Percentiles rank a stretch among this genome's conserved stretches.
Evolutionary conservation across 2,113 vertebrate genomes (phyloP).

Genomic region (Pangasianodon hypophthalmus): DNA sequence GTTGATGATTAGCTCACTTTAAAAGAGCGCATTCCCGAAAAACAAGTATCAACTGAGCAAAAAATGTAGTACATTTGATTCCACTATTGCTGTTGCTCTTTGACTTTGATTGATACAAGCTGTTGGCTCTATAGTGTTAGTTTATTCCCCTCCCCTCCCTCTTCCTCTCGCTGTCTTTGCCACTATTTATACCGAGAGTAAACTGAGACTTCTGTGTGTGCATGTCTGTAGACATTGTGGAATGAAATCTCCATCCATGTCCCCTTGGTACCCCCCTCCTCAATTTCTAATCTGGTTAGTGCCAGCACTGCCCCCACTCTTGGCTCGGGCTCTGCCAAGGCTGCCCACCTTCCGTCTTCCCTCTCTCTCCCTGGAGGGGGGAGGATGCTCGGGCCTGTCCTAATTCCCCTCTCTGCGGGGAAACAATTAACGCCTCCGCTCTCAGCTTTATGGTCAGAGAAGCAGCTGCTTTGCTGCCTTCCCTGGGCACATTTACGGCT

Average conservation of each 20-base stretch:
- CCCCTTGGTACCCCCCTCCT: conserved; percentile 39
- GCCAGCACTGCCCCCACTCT: conserved; percentile 65
- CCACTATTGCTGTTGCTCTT: background rate
- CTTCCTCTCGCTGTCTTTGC: background rate
- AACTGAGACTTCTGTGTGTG: conserved; percentile 43
- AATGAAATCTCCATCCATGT: conserved; percentile 49
- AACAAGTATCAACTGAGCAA: background rate
- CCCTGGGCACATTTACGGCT: conserved; percentile 70
- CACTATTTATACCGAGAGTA: conserved; percentile 34
- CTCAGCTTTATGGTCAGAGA: conserved; percentile 73
- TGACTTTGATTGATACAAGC: conserved; percentile 25
- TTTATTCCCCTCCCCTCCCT: background rate
- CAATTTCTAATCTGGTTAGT: conserved; percentile 53
- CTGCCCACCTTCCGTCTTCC: conserved; percentile 62
- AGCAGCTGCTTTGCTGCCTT: conserved; percentile 73
- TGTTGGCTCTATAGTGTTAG: background rate
- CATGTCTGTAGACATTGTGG: conserved; percentile 56
- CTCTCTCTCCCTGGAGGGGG: conserved; percentile 50
- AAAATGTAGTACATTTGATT: background rate
- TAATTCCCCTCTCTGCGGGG: conserved; percentile 63
- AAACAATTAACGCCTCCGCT: conserved; percentile 72
- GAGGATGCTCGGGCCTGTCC: conserved; percentile 58
- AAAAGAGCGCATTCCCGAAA: background rate
- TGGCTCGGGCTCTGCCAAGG: conserved; percentile 62
- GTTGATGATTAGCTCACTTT: background rate